Base-by-base conservation (phyloP, 2,888 invertebrate genomes). In the Eristalis tenax region DNA sequence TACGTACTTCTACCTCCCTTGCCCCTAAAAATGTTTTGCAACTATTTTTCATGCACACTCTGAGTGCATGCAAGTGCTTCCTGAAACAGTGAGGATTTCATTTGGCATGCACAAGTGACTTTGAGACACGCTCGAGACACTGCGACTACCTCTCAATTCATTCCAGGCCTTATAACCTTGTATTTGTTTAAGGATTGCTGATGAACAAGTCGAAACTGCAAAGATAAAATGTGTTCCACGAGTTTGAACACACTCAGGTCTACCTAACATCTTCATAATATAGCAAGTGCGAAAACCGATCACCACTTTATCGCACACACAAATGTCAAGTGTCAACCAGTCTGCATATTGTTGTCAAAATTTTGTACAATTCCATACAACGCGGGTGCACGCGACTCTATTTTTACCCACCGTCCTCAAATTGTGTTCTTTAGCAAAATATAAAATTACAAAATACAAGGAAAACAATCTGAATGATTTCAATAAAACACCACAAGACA, bases 391-490 rank as follows among this genome's bases (percentile, higher is more conserved):
- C 56, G 69, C 69, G 23, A 59, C 26, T 59, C 18, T 57, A 22
- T 69, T 22, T 69, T 23, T 57, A 13, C 18, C 28, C 4, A 35
- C 26, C 43, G 57, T 69, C 22, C 35, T 57, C 11, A 56, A 69
- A 57, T 57, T 59, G 13, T 4, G 10, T 38, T 70, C 38, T 23
- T 32, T 57, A 59, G 23, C 23, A n/a, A 50, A 50, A 4, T n/a
- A n/a, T n/a, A 6, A 18, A 50, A 2, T 50, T 1, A 5, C 50
- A 18, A 5, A 50, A 8, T 8, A 50, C n/a, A 0, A n/a, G 50
- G 8, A n/a, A 11, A 59, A 13, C 10, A 23, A 59, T 59, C 59
- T 70, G 59, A 70, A 70, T 70, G 70, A 59, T 70, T 59, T 59
- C n/a, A 38, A n/a, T 1, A 23, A n/a, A 0, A 59, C 10, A n/a